phyloP scores from a whole-genome alignment of 2,113 vertebrate genomes.

The Natator depressus region DNA sequence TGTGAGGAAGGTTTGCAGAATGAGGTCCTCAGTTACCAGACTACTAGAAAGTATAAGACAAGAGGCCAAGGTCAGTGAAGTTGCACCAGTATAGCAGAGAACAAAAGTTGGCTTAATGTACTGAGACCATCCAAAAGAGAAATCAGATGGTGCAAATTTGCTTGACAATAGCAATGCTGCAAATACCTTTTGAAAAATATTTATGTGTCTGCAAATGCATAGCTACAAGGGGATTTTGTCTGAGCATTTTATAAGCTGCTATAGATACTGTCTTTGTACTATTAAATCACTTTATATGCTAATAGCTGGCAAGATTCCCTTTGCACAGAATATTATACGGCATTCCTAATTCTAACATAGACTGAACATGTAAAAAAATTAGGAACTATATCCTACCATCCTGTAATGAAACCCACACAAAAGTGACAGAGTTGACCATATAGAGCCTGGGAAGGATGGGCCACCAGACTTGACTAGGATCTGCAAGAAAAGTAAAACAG shows the following conservation, averaged over 20 bases:
- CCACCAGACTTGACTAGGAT: fast-evolving
- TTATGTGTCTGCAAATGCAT: neutral
- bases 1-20: neutral
- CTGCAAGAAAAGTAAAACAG: neutral
- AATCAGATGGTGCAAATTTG: neutral
- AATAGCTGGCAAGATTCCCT: neutral
- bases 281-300: neutral
- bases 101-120: neutral
- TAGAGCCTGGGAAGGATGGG: neutral
- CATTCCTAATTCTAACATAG: neutral
- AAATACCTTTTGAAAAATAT: neutral
- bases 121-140: neutral
- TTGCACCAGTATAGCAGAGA: neutral
- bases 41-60: neutral
- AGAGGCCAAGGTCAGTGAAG: neutral
- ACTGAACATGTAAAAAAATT: neutral
- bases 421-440: neutral
- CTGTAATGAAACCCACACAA: neutral
- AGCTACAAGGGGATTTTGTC: neutral
- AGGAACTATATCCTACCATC: neutral
- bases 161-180: neutral
- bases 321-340: neutral
- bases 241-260: neutral
- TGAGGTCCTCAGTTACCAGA: neutral
- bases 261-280: neutral